Evolutionary conservation across 2,113 vertebrate genomes (phyloP), one percentile per base, ranked within the genome.

Genomic region (Neogobius melanostomus): DNA sequence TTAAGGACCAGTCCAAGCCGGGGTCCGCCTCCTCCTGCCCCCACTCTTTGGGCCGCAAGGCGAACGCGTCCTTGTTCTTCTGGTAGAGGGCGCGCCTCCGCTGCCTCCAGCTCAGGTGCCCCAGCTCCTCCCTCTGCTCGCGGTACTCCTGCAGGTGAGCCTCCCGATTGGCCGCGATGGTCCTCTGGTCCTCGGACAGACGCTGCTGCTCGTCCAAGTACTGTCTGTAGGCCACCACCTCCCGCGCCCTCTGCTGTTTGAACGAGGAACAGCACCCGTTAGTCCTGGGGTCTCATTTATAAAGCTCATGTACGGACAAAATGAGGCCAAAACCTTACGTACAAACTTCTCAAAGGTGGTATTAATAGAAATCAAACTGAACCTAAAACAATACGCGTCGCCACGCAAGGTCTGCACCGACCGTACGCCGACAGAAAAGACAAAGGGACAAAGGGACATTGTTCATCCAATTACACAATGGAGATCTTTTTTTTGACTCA

Each of bases 181-280:
- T 81, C 74, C 91, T 90, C 74, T 88, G 21, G 12, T 96, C 94
- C 71, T 91, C 89, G 76, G 92, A 83, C 64, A 91, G 71, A 86
- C 78, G 95, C 79, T 92, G 92, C 77, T 94, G 92, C 67, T 95
- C 91, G 73, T 94, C 92, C 60, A 77, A 68, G 2, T 91, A 91
- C 2, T 11, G 87, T 60, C 98, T 93, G 96, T 97, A 99, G 15
- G 94, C 88, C 81, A 96, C 78, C 84, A 96, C 96, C 90, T 99
- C 95, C 48, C 88, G 92, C 0, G 97, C 98, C 69, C 94, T 93
- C 90, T 95, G 88, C 97, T 99, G 88, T 72, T 50, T 48, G 2
- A 14, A 16, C 50, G 12, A 4, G 6, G 21, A 11, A 3, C 9
- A 59, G 52, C 28, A 9, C 52, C 21, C 6, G 54, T 11, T 1